These are phyloP conservation scores for Megastigmus dorsalis DNA, from an alignment of 2,888 invertebrate genomes.

Conservation along the genomic window DNA sequence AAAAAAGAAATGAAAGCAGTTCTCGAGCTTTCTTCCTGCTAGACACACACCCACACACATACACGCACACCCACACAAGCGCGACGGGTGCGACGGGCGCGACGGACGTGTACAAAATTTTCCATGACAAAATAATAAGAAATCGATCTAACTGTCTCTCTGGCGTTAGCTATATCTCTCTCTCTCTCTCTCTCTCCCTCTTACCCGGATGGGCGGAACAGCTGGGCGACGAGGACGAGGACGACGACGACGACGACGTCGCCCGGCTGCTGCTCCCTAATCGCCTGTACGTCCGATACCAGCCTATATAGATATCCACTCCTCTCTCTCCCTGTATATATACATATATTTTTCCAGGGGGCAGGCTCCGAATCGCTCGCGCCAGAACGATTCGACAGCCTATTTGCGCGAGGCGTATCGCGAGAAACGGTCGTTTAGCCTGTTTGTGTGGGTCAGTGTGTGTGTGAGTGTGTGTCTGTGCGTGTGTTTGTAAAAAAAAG, in stretches of 20 bases:
- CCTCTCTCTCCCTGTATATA: no score
- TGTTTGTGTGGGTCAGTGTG: no score
- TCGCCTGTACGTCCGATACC: slow-evolving; percentile 22
- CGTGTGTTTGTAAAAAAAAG: no score
- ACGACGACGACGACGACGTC: background rate
- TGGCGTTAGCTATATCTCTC: no score
- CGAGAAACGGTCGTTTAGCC: slow-evolving; percentile 9
- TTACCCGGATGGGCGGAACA: slow-evolving; percentile 36
- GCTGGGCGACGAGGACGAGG: slow-evolving; percentile 20
- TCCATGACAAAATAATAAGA: slow-evolving; percentile 37
- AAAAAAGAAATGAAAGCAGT: no score
- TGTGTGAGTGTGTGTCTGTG: no score
- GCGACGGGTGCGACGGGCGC: no score
- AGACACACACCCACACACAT: no score
- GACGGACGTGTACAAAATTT: background rate
- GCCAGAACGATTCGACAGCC: slow-evolving; percentile 13
- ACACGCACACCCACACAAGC: no score
- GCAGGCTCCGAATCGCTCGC: background rate
- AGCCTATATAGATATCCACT: background rate
- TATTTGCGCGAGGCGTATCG: slow-evolving; percentile 26
- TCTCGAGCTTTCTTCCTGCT: no score
- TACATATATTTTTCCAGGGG: background rate
- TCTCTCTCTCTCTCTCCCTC: background rate
- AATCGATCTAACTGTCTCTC: slow-evolving; percentile 41
- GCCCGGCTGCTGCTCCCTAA: slow-evolving; percentile 36